Conservation (phyloP, 1,140 invertebrate genomes). For the Aphaenogaster floridana region DNA sequence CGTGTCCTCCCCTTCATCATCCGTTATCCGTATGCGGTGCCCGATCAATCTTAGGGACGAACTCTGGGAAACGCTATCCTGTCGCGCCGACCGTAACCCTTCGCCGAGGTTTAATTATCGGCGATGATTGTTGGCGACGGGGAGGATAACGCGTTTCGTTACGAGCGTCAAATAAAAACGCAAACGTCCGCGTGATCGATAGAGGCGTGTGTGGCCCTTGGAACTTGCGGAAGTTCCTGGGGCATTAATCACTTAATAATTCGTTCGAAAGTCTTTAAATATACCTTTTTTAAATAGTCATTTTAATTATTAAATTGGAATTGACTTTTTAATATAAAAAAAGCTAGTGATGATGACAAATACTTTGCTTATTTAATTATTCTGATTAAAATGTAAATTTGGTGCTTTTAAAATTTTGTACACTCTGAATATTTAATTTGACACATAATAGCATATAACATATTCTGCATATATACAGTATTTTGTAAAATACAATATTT, state of each 20-base stretch:
- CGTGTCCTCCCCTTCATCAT: neutral
- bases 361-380: neutral
- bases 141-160: constrained; percentile 4
- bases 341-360: neutral
- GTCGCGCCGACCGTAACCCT: neutral
- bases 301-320: neutral
- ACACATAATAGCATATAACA: neutral
- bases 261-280: neutral
- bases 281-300: neutral
- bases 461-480: neutral
- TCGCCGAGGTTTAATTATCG: neutral
- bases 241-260: neutral
- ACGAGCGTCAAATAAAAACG: constrained; percentile 6
- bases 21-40: neutral
- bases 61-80: neutral
- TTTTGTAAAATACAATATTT: neutral
- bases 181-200: neutral
- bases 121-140: neutral
- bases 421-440: neutral
- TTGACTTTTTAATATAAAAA: neutral
- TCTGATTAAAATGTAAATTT: neutral
- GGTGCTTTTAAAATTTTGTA: neutral
- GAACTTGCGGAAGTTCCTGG: neutral
- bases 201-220: neutral
- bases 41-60: neutral